These are phyloP conservation scores for Drosophila nr. fundita DNA, from an alignment of 2,888 invertebrate species.

Conservation along the genomic window DNA sequence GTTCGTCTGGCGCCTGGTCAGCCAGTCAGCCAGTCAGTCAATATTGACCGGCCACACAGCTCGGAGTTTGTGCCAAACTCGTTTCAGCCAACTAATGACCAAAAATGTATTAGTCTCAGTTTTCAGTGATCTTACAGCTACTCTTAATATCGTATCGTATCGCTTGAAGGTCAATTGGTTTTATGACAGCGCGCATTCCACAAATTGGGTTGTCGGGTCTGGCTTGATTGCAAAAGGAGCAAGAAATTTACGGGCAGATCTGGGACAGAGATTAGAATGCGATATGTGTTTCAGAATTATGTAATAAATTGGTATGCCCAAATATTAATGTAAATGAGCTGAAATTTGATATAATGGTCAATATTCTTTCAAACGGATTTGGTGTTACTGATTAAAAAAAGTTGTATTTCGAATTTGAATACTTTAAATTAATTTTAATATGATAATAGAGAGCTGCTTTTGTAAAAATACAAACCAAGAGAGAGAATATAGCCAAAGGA, in stretches of 20 bases:
- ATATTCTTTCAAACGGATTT: background rate
- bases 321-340: background rate
- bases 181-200: slow-evolving; percentile 42
- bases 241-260: slow-evolving; percentile 27
- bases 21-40: slow-evolving; percentile 34
- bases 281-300: slow-evolving; percentile 8
- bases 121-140: slow-evolving; percentile 39
- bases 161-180: slow-evolving; percentile 74
- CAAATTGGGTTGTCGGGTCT: slow-evolving; percentile 55
- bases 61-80: slow-evolving; percentile 43
- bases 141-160: slow-evolving; percentile 32
- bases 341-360: background rate
- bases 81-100: slow-evolving; percentile 71
- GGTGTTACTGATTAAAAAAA: background rate
- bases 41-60: slow-evolving; percentile 55
- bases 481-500: background rate
- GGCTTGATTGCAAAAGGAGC: slow-evolving; percentile 26
- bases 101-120: slow-evolving; percentile 65
- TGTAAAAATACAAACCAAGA: background rate
- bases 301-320: background rate
- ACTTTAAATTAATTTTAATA: background rate
- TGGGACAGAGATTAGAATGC: slow-evolving; percentile 13
- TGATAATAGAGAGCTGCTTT: background rate
- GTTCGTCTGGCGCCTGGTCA: slow-evolving; percentile 60
- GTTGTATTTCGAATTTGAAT: background rate